Percentiles rank a stretch among this genome's conserved stretches.
Evolutionary conservation across 2,888 invertebrate species (phyloP).

Genomic region (Ochropleura plecta): DNA sequence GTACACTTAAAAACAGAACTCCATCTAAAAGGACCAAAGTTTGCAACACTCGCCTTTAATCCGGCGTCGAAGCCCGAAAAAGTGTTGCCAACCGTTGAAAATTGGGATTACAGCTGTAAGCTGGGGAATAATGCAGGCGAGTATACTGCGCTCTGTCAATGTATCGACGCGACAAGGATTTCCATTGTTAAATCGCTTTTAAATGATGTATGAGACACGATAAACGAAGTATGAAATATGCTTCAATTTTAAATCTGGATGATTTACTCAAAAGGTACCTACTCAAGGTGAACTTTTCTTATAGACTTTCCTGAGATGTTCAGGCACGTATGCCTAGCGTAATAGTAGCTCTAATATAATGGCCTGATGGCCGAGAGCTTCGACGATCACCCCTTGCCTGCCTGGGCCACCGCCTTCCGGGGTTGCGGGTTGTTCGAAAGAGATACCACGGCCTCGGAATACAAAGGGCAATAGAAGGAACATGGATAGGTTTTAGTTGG

Average conservation of each 20-base stretch:
- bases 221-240: conserved; percentile 59
- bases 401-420: too few relatives aligned
- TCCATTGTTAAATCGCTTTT: conserved; percentile 69
- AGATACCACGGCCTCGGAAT: too few relatives aligned
- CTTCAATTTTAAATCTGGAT: background rate
- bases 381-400: too few relatives aligned
- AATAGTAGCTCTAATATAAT: too few relatives aligned
- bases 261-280: background rate
- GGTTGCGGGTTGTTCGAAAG: too few relatives aligned
- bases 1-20: conserved; percentile 79
- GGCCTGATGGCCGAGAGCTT: too few relatives aligned
- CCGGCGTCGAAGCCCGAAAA: conserved; percentile 78
- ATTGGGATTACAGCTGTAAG: conserved; percentile 82
- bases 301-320: background rate
- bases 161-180: conserved; percentile 65
- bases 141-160: conserved; percentile 72
- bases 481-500: too few relatives aligned
- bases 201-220: conserved; percentile 70
- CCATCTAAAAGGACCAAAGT: conserved; percentile 82
- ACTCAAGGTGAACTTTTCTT: background rate
- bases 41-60: conserved; percentile 76
- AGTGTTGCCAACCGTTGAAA: conserved; percentile 77
- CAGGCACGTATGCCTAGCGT: background rate
- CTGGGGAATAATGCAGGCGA: conserved; percentile 72
- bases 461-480: too few relatives aligned